Percentiles rank a stretch among this genome's conserved stretches.
These are phyloP conservation scores for Chrysemys picta DNA, from an alignment of 2,113 vertebrate species.

Conservation along the genomic window DNA sequence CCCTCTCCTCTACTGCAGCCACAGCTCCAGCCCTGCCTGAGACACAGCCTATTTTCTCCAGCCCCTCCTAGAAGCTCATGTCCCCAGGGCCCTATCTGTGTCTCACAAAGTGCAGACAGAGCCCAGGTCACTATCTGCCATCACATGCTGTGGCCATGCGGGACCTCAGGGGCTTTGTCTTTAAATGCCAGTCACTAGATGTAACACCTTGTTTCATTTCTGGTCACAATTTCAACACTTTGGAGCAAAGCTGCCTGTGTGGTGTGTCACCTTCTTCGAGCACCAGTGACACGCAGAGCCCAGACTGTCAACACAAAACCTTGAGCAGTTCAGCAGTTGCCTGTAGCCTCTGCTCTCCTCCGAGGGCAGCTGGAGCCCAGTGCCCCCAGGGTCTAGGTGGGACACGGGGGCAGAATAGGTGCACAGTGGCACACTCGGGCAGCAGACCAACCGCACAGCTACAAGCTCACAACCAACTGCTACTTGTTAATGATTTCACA, in stretches of 20 bases:
- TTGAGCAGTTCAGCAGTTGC: rapidly evolving
- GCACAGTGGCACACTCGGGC: not conserved
- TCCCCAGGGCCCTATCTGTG: not conserved
- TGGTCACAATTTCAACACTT: not conserved
- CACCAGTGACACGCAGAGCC: rapidly evolving
- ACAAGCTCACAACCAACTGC: not conserved
- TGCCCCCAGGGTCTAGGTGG: not conserved
- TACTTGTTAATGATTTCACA: not conserved
- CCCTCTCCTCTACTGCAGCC: not conserved
- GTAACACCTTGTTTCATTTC: not conserved
- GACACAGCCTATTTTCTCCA: not conserved
- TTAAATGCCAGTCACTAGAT: rapidly evolving
- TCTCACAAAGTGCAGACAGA: not conserved
- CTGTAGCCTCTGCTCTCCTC: rapidly evolving
- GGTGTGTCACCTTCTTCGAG: not conserved
- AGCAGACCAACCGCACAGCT: not conserved
- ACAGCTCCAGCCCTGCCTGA: not conserved
- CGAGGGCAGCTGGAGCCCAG: not conserved
- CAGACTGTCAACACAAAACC: not conserved
- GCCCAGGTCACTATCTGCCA: not conserved
- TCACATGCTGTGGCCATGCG: not conserved
- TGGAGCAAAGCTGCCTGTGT: not conserved
- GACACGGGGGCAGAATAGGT: not conserved
- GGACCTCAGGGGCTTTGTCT: not conserved
- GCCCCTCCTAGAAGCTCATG: not conserved